Evolutionary conservation across 2,797 vertebrate species (phyloP).

Genomic region (Rhadinocentrus ornatus): DNA sequence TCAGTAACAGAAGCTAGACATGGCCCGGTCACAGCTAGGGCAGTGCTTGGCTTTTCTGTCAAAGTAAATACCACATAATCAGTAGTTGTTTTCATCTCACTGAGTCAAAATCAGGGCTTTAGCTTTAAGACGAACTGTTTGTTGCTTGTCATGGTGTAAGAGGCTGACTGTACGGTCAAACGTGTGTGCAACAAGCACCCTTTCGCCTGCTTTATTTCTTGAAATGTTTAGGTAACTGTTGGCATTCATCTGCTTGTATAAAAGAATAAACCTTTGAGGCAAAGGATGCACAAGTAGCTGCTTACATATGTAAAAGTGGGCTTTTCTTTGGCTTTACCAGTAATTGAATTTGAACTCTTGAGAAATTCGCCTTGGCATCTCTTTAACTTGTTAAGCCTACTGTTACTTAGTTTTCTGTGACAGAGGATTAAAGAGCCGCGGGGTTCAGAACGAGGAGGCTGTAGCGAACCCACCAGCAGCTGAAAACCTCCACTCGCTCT

Average conservation of each 20-base stretch:
- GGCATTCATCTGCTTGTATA: neutral
- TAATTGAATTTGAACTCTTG: neutral
- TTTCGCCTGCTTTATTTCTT: slow-evolving; percentile 24
- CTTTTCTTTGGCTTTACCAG: neutral
- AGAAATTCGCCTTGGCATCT: neutral
- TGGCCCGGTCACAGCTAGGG: slow-evolving; percentile 28
- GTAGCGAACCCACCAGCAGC: slow-evolving; percentile 18
- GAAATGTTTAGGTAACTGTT: neutral
- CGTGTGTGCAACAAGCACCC: neutral
- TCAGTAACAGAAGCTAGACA: slow-evolving; percentile 62
- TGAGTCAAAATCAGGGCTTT: slow-evolving; percentile 40
- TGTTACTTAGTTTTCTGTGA: slow-evolving; percentile 27
- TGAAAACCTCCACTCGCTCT: slow-evolving; percentile 9
- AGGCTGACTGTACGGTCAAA: slow-evolving; percentile 17
- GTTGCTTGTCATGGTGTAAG: slow-evolving; percentile 36
- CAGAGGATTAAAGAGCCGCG: slow-evolving; percentile 20
- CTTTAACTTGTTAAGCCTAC: slow-evolving; percentile 9
- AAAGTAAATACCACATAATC: slow-evolving; percentile 52
- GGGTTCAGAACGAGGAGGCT: slow-evolving; percentile 20
- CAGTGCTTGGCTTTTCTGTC: slow-evolving; percentile 30
- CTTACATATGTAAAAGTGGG: neutral
- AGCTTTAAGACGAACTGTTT: slow-evolving; percentile 38
- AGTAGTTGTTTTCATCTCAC: slow-evolving; percentile 29
- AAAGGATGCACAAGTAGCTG: neutral
- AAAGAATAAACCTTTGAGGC: neutral